Evolutionary conservation across 2,888 invertebrate species (phyloP), one percentile per base, ranked within the genome.

Genomic region (Erpobdella octoculata): DNA sequence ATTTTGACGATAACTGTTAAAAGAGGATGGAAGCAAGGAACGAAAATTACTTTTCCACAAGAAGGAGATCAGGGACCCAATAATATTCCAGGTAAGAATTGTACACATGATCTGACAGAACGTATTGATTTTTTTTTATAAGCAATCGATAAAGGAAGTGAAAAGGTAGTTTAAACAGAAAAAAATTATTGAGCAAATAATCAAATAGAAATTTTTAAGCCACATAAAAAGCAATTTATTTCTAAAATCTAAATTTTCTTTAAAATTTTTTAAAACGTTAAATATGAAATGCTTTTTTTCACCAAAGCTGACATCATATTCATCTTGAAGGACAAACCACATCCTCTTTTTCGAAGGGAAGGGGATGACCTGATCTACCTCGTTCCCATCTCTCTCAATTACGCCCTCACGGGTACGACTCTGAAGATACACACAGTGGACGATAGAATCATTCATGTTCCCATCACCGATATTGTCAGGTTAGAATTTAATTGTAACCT

Each of bases 31-130:
- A 79, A 78, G 74, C 81, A 83, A 37, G 82, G 82, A 36, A 84
- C 83, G 18, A 78, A 77, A 74, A 82, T 84, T 69, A 83, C 82
- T 72, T 84, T 84, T 76, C 80, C 81, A 37, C 76, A 82, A 72
- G 83, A 84, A 74, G 83, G 84, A 4, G 84, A 84, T 75, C 83
- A 84, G 75, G 83, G 83, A 53, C 83, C 83, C n/a, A 84, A 84
- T 76, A 83, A 80, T 75, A 79, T 83, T 31, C 83, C 83, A 76
- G 83, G 83, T 82, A 71, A 9, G 53, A n/a, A 53, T 21, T 25
- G 53, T n/a, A n/a, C n/a, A n/a, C n/a, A n/a, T n/a, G n/a, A n/a
- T n/a, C n/a, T n/a, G n/a, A n/a, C n/a, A n/a, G n/a, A n/a, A n/a
- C n/a, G n/a, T n/a, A n/a, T n/a, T n/a, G n/a, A n/a, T n/a, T n/a